These are phyloP conservation scores for Crambe crambe DNA, from an alignment of 37 sponge, comb jelly and placozoan genomes.

Conservation along the genomic window DNA sequence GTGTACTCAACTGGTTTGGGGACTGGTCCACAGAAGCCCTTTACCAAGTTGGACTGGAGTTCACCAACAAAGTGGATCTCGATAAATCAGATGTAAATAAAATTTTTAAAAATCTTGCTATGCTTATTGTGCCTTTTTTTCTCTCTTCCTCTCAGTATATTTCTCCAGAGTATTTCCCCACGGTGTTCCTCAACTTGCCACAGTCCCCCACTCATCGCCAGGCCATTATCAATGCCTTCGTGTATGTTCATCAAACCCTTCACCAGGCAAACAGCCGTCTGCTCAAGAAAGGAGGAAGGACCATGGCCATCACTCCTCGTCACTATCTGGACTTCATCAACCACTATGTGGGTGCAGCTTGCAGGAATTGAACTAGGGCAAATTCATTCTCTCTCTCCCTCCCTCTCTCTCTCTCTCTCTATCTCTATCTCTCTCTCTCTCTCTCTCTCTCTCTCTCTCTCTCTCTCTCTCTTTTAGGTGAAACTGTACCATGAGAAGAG, in stretches of 20 bases:
- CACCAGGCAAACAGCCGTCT: conserved; percentile 87
- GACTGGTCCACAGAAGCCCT: conserved; percentile 96
- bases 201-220: conserved; percentile 83
- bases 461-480: neutral
- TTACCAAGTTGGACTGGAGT: conserved; percentile 95
- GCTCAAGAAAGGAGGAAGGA: conserved; percentile 75
- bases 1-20: conserved; percentile 99
- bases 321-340: conserved; percentile 97
- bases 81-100: conserved; percentile 80
- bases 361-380: conserved; percentile 56
- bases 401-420: conserved; percentile 56
- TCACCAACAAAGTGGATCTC: conserved; percentile 92
- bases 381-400: conserved; percentile 77
- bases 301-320: conserved; percentile 89
- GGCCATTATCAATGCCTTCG: conserved; percentile 90
- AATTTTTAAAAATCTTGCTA: too few species aligned
- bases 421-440: neutral
- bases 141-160: conserved; percentile 57
- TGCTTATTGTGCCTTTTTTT: neutral
- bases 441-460: neutral
- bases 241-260: conserved; percentile 90
- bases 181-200: conserved; percentile 33
- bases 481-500: conserved; percentile 89
- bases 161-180: conserved; percentile 67
- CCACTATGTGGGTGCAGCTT: conserved; percentile 79